These are phyloP conservation scores for Nycticorax nycticorax DNA, from an alignment of 2,113 vertebrate genomes.

Conservation along the genomic window DNA sequence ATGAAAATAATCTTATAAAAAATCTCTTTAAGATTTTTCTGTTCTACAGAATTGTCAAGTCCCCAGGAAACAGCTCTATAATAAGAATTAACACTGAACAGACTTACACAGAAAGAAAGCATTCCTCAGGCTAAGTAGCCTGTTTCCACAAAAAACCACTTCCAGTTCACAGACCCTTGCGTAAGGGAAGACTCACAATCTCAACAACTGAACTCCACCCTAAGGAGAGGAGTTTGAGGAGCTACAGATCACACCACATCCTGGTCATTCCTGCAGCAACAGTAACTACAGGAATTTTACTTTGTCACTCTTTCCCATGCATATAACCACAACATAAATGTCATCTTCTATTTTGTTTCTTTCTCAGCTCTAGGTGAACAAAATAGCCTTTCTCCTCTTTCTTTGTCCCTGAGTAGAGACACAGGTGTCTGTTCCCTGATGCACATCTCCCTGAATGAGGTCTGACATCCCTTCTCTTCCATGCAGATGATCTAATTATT, in stretches of 20 bases:
- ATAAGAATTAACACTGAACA: background rate
- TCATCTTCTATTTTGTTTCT: background rate
- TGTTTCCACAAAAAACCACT: background rate
- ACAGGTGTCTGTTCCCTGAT: background rate
- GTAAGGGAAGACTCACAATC: background rate
- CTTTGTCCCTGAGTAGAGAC: background rate
- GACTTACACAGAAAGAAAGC: background rate
- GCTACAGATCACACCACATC: background rate
- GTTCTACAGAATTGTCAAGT: background rate
- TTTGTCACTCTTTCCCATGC: background rate
- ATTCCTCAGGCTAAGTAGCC: background rate
- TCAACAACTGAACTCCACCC: background rate
- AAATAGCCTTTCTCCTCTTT: background rate
- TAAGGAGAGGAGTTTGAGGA: background rate
- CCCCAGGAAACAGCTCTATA: background rate
- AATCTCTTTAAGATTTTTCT: background rate
- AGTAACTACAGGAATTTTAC: background rate
- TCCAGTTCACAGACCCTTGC: background rate
- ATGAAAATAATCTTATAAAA: background rate
- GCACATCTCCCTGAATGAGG: slow-evolving; percentile 8
- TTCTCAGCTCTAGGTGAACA: background rate
- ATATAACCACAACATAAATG: background rate
- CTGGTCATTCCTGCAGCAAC: background rate
- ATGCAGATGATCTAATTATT: slow-evolving; percentile 33
- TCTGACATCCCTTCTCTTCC: background rate